phyloP scores from a whole-genome alignment of 2,113 vertebrate genomes.

The Speoplatyrhinus poulsoni region DNA sequence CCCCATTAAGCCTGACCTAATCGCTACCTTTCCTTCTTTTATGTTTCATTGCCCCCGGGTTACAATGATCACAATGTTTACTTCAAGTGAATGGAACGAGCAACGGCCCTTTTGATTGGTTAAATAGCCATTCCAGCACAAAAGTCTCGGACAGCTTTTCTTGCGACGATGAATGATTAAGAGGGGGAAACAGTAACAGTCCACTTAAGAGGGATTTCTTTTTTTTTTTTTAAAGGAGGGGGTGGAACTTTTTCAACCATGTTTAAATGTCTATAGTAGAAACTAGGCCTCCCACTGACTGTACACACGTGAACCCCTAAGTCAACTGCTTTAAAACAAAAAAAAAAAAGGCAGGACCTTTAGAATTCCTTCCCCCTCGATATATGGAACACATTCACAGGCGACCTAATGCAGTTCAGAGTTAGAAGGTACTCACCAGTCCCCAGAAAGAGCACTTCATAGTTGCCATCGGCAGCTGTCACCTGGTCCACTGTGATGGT shows the following conservation, averaged over 20 bases:
- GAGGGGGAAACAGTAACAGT: slow-evolving; percentile 44
- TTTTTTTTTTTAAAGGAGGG: too few relatives aligned
- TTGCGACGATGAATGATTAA: slow-evolving; percentile 55
- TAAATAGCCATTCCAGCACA: slow-evolving; percentile 48
- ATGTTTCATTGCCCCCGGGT: slow-evolving; percentile 52
- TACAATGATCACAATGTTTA: slow-evolving; percentile 61
- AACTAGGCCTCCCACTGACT: background rate
- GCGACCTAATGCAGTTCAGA: background rate
- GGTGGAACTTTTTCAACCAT: background rate
- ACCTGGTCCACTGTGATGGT: slow-evolving; percentile 97
- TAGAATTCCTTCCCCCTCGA: background rate
- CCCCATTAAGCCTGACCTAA: background rate
- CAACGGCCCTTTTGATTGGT: slow-evolving; percentile 50
- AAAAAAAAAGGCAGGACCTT: background rate
- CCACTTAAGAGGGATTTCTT: slow-evolving; percentile 19
- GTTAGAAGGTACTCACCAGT: slow-evolving; percentile 81
- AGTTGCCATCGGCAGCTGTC: slow-evolving; percentile 94
- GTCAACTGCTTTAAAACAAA: background rate
- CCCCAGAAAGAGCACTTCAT: slow-evolving; percentile 98
- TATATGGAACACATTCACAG: background rate
- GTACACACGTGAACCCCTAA: background rate
- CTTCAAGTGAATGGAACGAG: slow-evolving; percentile 32
- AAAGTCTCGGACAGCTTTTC: slow-evolving; percentile 52
- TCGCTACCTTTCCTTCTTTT: slow-evolving; percentile 4
- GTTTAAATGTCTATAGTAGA: too few relatives aligned